These are phyloP conservation scores for Chrysochloris asiatica DNA, from an alignment of 2,113 vertebrate genomes.

Conservation along the genomic window DNA sequence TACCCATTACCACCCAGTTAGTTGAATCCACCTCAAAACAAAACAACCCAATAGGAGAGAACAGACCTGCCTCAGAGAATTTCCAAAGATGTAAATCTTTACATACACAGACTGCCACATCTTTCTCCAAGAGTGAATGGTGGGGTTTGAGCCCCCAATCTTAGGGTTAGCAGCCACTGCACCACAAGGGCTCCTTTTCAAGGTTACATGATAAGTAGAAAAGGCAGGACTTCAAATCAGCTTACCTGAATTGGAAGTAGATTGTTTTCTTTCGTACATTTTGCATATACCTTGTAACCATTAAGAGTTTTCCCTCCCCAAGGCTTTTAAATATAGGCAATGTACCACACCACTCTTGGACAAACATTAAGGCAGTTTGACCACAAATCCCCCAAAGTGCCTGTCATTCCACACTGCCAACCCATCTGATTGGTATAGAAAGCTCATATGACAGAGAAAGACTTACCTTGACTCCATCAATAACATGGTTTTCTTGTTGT, in stretches of 20 bases:
- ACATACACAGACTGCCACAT: not conserved
- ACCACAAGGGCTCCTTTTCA: not conserved
- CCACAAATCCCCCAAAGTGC: not conserved
- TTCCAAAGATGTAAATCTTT: not conserved
- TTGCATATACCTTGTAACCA: not conserved
- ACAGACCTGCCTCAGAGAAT: not conserved
- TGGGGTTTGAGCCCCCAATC: not conserved
- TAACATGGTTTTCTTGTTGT: slow-evolving; percentile 89
- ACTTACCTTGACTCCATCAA: slow-evolving; percentile 92
- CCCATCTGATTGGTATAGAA: not conserved
- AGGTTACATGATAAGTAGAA: not conserved
- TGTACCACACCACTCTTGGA: not conserved
- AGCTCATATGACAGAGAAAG: not conserved
- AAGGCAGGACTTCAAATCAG: slow-evolving; percentile 13
- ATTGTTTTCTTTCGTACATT: not conserved
- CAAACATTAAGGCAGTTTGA: not conserved
- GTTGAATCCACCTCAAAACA: not conserved
- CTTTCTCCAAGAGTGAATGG: not conserved
- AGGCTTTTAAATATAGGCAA: not conserved
- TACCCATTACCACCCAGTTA: not conserved
- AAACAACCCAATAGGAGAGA: too few species aligned
- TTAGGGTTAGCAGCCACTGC: not conserved
- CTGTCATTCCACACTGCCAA: not conserved
- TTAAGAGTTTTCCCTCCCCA: not conserved
- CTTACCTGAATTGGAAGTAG: not conserved